phyloP scores from a whole-genome alignment of 2,797 vertebrate species.

The Pteropus rufus region DNA sequence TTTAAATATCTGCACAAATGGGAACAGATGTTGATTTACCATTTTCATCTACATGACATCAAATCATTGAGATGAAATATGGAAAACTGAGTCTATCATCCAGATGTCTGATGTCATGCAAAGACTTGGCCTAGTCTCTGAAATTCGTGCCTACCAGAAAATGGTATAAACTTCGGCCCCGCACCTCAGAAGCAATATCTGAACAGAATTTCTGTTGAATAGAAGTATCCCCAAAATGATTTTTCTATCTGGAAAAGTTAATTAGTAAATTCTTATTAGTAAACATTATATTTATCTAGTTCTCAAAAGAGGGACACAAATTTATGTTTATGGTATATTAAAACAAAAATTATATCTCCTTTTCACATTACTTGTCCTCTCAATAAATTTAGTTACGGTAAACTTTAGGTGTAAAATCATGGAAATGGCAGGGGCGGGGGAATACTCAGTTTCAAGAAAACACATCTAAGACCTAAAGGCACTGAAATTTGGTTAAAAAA shows the following conservation, averaged over 20 bases:
- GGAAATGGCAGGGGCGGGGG: background rate
- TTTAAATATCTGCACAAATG: constrained; percentile 48
- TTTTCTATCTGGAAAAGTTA: background rate
- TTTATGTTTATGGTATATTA: background rate
- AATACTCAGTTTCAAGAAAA: background rate
- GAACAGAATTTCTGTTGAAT: background rate
- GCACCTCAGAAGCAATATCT: background rate
- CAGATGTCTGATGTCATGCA: constrained; percentile 27
- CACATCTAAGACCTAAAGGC: background rate
- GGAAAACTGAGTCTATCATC: constrained; percentile 43
- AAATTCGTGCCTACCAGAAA: background rate
- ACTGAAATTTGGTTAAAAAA: background rate
- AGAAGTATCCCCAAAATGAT: background rate
- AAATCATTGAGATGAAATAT: constrained; percentile 46
- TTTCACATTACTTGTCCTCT: background rate
- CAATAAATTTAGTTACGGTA: background rate
- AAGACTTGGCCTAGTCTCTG: background rate
- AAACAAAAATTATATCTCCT: background rate
- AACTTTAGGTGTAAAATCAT: constrained; percentile 19
- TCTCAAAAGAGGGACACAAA: background rate
- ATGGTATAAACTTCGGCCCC: background rate
- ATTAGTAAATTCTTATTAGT: background rate
- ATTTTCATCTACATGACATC: constrained; percentile 50
- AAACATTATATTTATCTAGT: constrained; percentile 3
- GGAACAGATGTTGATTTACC: constrained; percentile 58